Evolutionary conservation across 2,888 invertebrate species (phyloP).

Genomic region (Brenthis ino): DNA sequence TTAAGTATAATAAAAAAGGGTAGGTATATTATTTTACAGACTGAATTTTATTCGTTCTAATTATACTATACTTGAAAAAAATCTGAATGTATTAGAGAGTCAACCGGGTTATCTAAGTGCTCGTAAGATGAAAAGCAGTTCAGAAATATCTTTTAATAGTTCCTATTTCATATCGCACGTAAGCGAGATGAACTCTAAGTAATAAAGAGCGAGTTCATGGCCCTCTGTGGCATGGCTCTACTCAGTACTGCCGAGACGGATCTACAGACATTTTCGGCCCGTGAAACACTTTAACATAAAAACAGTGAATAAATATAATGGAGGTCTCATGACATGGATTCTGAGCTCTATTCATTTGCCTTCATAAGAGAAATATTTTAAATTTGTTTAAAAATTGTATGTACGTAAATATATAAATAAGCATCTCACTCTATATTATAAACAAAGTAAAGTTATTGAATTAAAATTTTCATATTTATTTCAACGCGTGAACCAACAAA

Average conservation of each 20-base stretch:
- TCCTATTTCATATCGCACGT: conserved; percentile 48
- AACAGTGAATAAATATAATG: conserved; percentile 29
- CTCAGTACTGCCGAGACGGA: conserved; percentile 48
- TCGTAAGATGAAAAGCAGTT: conserved; percentile 28
- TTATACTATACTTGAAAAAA: neutral
- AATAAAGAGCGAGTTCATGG: conserved; percentile 74
- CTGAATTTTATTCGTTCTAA: no score
- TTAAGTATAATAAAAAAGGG: no score
- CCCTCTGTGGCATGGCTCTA: conserved; percentile 58
- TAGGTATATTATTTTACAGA: no score
- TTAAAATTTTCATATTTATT: neutral
- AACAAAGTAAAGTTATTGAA: neutral
- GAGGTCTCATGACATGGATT: conserved; percentile 36
- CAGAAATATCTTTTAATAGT: conserved; percentile 38
- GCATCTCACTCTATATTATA: neutral
- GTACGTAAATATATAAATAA: neutral
- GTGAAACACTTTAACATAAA: conserved; percentile 43
- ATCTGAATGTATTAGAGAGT: conserved; percentile 4
- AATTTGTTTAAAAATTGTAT: neutral
- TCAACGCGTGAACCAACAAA: conserved; percentile 4
- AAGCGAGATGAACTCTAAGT: conserved; percentile 69
- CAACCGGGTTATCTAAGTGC: conserved; percentile 23
- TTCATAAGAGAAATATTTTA: neutral
- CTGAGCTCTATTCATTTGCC: conserved; percentile 22
- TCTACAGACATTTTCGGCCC: conserved; percentile 49